These are phyloP conservation scores for Danio rerio DNA, from an alignment of 2,113 vertebrate genomes.

Conservation along the genomic window GRCz12tu NC_133178.1:36127501-36128000, in stretches of 20 bases:
- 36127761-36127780: neutral
- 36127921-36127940: constrained; percentile 92
- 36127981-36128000: constrained; percentile 91
- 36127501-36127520: neutral
- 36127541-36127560: neutral
- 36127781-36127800: constrained; percentile 4
- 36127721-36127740: constrained; percentile 29
- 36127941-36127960: constrained; percentile 85
- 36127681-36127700: constrained; percentile 10
- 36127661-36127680: constrained; percentile 13
- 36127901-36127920: constrained; percentile 24
- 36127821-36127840: constrained; percentile 40
- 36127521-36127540: too few relatives aligned
- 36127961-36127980: constrained; percentile 85
- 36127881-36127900: neutral
- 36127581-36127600: constrained; percentile 16
- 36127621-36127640: constrained; percentile 25
- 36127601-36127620: constrained; percentile 5
- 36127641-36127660: constrained; percentile 9
- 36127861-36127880: constrained; percentile 31
- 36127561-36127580: neutral
- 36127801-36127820: constrained; percentile 26
- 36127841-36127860: constrained; percentile 35
- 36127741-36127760: neutral
- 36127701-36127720: constrained; percentile 36